A percentile compares a stretch with the other conserved stretches of the same genome.
Conservation (phyloP, 1,140 invertebrate genomes). For the Notospermus geniculatus region DNA sequence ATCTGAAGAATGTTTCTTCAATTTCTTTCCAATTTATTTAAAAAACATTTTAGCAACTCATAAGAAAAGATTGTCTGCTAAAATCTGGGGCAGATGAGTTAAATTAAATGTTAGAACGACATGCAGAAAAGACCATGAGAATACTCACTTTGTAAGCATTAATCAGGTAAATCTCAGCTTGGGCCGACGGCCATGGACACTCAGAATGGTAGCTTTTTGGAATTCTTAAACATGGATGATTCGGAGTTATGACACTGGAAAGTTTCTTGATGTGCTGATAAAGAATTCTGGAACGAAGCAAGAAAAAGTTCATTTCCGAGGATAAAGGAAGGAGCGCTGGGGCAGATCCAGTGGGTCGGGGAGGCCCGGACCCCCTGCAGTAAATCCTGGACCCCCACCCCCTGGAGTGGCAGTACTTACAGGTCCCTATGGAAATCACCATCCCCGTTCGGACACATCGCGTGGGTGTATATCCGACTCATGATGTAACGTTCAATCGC, state of each 20-base stretch:
- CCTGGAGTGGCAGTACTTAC: slow-evolving; percentile 61
- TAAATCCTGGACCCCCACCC: not conserved
- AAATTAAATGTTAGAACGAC: too few species aligned
- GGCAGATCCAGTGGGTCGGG: too few species aligned
- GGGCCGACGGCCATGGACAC: slow-evolving; percentile 96
- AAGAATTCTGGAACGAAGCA: slow-evolving; percentile 65
- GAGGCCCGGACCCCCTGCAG: too few species aligned
- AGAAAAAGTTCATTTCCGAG: not conserved
- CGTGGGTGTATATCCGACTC: slow-evolving; percentile 85
- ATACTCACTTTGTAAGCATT: slow-evolving; percentile 79
- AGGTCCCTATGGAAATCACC: slow-evolving; percentile 89
- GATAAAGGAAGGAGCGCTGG: too few species aligned
- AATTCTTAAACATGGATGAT: slow-evolving; percentile 79
- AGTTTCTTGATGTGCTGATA: slow-evolving; percentile 86
- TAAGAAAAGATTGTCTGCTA: too few species aligned
- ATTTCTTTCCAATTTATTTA: too few species aligned
- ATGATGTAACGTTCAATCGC: slow-evolving; percentile 67
- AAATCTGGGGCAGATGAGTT: too few species aligned
- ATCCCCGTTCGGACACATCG: slow-evolving; percentile 95
- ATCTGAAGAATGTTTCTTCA: too few species aligned
- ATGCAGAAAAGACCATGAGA: too few species aligned
- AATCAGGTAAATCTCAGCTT: slow-evolving; percentile 86
- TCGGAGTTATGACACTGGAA: slow-evolving; percentile 73
- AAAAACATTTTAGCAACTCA: too few species aligned
- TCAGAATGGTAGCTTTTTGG: slow-evolving; percentile 73